Percentiles rank a stretch among this genome's conserved stretches.
These are phyloP conservation scores for Hemibagrus wyckioides DNA, from an alignment of 2,113 vertebrate species.

Conservation along the genomic window DNA sequence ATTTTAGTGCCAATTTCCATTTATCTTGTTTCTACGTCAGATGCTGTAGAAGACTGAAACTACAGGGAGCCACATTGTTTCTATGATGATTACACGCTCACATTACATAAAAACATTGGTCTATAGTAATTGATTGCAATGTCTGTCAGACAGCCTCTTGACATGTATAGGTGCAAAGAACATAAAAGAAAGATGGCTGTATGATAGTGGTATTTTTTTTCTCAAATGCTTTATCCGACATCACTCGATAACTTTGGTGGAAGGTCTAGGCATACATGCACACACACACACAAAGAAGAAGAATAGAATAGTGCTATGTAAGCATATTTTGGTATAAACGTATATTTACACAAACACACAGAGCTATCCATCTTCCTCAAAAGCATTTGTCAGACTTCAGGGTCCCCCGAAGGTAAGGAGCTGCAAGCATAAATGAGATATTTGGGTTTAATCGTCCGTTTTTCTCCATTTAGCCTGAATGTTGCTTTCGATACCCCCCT, in stretches of 20 bases:
- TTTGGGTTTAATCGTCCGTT: constrained; percentile 10
- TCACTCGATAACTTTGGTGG: not conserved
- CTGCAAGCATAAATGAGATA: not conserved
- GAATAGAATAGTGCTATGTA: constrained; percentile 14
- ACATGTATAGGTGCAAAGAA: not conserved
- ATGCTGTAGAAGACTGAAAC: not conserved
- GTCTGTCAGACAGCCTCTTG: not conserved
- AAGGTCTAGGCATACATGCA: not conserved
- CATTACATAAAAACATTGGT: not conserved
- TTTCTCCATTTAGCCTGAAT: constrained; percentile 1
- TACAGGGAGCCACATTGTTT: not conserved
- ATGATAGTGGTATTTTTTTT: not conserved
- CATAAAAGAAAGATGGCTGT: not conserved
- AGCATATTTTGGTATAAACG: constrained; percentile 13
- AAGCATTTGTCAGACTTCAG: not conserved
- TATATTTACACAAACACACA: constrained; percentile 5
- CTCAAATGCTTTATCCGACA: not conserved
- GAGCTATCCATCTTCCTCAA: constrained; percentile 18
- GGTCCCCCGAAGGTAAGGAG: constrained; percentile 17
- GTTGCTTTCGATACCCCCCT: not conserved
- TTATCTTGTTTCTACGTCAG: not conserved
- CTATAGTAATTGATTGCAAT: not conserved
- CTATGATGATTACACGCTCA: not conserved
- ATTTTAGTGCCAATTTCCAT: not conserved
- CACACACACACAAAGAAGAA: not conserved